These are phyloP conservation scores for Subacronicta megacephala DNA, from an alignment of 2,888 invertebrate genomes.

Conservation along the genomic window DNA sequence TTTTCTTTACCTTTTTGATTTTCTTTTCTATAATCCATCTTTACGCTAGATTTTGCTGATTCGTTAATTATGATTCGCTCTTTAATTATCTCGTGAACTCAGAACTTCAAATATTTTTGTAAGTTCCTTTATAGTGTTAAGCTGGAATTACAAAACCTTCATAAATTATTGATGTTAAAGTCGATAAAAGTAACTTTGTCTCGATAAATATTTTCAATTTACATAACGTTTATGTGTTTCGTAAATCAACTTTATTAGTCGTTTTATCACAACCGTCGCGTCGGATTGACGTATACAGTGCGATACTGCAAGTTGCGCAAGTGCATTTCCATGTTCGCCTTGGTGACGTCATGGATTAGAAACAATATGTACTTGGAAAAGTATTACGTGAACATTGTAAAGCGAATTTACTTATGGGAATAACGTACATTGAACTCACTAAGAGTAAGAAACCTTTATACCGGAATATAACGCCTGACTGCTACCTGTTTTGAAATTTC, in stretches of 20 bases:
- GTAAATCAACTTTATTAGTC: constrained; percentile 24
- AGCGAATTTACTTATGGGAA: neutral
- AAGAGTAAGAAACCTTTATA: too few relatives aligned
- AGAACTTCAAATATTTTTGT: too few relatives aligned
- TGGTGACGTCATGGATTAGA: constrained; percentile 36
- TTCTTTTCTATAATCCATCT: neutral
- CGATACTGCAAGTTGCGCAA: constrained; percentile 50
- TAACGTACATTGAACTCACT: neutral
- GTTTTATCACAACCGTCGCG: constrained; percentile 23
- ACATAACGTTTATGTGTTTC: constrained; percentile 8
- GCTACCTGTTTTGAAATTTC: neutral
- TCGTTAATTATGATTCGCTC: too few relatives aligned
- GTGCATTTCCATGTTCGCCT: constrained; percentile 70
- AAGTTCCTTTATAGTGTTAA: too few relatives aligned
- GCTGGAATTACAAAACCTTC: too few relatives aligned
- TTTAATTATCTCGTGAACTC: too few relatives aligned
- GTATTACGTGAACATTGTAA: constrained; percentile 22
- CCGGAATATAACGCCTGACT: too few relatives aligned
- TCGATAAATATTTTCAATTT: constrained; percentile 19
- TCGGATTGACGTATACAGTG: constrained; percentile 30
- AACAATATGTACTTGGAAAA: constrained; percentile 25
- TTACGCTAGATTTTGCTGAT: constrained; percentile 7
- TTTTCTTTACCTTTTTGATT: neutral
- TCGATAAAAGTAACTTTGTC: constrained; percentile 12
- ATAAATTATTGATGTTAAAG: too few relatives aligned